phyloP scores from a whole-genome alignment of 2,113 vertebrate species.

The Callochromis pleurospilus region DNA sequence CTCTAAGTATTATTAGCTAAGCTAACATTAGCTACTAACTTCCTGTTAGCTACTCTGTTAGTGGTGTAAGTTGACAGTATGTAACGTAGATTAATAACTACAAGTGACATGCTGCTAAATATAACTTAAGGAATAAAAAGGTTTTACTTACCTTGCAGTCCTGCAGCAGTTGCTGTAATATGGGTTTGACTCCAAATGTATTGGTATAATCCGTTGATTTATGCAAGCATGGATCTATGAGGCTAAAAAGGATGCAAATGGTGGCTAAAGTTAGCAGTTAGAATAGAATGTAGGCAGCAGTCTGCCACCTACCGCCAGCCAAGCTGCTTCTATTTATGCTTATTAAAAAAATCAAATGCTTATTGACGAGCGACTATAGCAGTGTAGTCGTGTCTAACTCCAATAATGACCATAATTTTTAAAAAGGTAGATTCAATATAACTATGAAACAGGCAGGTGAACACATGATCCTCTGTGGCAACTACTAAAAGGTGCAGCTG shows the following conservation, averaged over 20 bases:
- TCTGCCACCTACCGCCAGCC: background rate
- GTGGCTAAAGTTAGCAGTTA: background rate
- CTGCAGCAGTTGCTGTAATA: background rate
- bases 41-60: background rate
- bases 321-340: background rate
- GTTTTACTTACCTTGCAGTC: background rate
- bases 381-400: background rate
- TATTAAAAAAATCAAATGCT: background rate
- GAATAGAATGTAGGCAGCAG: background rate
- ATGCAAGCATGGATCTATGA: background rate
- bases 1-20: background rate
- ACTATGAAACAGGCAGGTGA: background rate
- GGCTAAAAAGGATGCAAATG: background rate
- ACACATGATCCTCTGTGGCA: background rate
- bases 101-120: background rate
- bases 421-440: background rate
- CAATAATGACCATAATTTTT: background rate
- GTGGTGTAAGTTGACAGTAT: background rate
- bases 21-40: background rate
- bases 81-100: background rate
- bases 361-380: background rate
- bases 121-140: background rate
- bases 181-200: background rate
- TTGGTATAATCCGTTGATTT: background rate
- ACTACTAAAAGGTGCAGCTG: background rate